Percentiles rank a stretch among this genome's conserved stretches.
These are phyloP conservation scores for Lepidurus arcticus DNA, from an alignment of 1,140 invertebrate genomes.

Conservation along the genomic window DNA sequence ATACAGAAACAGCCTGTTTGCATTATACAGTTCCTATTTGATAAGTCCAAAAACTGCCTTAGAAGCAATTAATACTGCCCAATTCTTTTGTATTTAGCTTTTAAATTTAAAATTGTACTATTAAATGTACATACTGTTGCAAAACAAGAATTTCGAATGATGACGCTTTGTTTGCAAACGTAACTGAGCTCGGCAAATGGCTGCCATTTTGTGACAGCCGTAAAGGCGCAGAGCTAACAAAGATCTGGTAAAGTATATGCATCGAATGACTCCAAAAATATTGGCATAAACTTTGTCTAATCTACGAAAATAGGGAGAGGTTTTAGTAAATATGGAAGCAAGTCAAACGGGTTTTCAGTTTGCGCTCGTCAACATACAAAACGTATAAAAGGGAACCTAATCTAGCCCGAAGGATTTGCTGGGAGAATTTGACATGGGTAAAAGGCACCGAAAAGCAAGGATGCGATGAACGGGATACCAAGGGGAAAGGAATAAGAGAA, in stretches of 20 bases:
- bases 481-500: background rate
- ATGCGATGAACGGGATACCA: background rate
- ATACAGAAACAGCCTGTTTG: background rate
- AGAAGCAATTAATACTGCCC: background rate
- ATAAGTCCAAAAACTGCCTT: background rate
- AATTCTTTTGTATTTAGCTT: background rate
- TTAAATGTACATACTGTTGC: background rate
- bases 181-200: background rate
- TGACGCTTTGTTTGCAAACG: background rate
- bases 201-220: background rate
- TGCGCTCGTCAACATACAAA: background rate
- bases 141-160: background rate
- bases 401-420: slow-evolving; percentile 14
- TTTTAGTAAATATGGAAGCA: background rate
- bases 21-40: background rate
- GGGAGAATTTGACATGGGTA: slow-evolving; percentile 7
- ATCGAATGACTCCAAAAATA: background rate
- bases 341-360: background rate
- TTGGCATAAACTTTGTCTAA: background rate
- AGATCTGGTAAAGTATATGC: background rate
- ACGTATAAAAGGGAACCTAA: slow-evolving; percentile 18
- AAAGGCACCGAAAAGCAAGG: background rate
- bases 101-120: background rate
- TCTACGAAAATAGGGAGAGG: background rate
- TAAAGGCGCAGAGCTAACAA: background rate